These are phyloP conservation scores for Temnothorax unifasciatus DNA, from an alignment of 2,888 invertebrate species.

Conservation along the genomic window DNA sequence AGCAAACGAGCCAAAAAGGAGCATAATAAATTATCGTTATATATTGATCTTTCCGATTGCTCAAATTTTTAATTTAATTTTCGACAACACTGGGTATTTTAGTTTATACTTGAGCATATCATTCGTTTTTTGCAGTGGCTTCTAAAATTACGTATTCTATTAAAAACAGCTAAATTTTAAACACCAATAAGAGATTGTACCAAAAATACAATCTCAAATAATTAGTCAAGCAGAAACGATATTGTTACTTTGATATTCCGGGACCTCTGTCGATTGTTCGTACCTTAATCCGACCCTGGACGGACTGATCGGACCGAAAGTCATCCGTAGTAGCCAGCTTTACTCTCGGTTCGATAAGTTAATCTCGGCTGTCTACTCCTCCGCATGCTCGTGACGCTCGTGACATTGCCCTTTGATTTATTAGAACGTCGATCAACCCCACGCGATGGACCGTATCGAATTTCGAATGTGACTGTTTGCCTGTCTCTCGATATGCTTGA, in stretches of 20 bases:
- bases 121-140: neutral
- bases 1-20: neutral
- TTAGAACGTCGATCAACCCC: constrained; percentile 79
- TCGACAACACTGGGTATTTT: neutral
- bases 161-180: neutral
- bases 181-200: neutral
- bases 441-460: constrained; percentile 74
- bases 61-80: neutral
- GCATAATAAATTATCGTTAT: neutral
- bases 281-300: constrained; percentile 40
- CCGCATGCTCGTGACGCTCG: constrained; percentile 78
- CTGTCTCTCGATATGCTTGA: constrained; percentile 64
- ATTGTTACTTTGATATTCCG: constrained; percentile 24
- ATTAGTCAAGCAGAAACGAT: neutral
- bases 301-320: constrained; percentile 68
- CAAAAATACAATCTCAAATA: neutral
- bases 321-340: constrained; percentile 76
- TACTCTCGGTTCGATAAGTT: constrained; percentile 79
- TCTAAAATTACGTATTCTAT: neutral
- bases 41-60: neutral
- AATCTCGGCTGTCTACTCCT: constrained; percentile 80
- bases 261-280: constrained; percentile 9
- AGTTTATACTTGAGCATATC: neutral
- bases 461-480: constrained; percentile 74
- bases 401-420: constrained; percentile 80